Base-by-base conservation (phyloP, 2,888 invertebrate species). In the Spisula solida region DNA sequence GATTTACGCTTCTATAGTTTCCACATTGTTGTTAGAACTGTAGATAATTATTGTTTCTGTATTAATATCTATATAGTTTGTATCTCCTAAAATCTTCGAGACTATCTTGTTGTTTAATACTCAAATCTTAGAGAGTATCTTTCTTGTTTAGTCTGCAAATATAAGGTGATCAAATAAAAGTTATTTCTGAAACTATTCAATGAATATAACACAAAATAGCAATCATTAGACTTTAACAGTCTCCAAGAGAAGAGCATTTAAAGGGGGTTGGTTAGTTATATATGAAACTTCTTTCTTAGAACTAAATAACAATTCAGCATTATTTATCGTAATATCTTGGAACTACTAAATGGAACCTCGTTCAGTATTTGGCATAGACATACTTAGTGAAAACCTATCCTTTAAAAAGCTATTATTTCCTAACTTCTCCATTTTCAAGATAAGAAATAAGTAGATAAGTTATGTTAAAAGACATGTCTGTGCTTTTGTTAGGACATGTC, bases 1-100 rank as follows among this genome's bases (percentile, higher is more conserved):
- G 85, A 85, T 85, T 85, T 78, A 85, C 79, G 29, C 55, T 31
- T 78, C 78, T 0, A n/a, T n/a, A 31, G 85, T 85, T 78, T 85
- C 85, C 85, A 85, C 78, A 79, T 55, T 56, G 41, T 78, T 85
- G 85, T 85, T 79, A 56, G 20, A 78, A 79, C 56, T n/a, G n/a
- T 8, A 56, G 83, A 83, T 83, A 75, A 25, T 83, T 31, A 48
- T 75, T 48, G 51, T 29, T 66, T 41, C 41, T 41, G 70, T 83
- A 75, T 75, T 75, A 75, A 75, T 75, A 75, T 31, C 31, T 5
- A 75, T 75, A 75, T 75, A 75, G 75, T 75, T 31, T 16, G 75
- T 31, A 75, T 34, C 75, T 75, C 60, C 8, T 8, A 41, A 75
- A 75, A 16, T 75, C 16, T 34, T 34, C 16, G 75, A 75, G 14